Evolutionary conservation across 1,140 invertebrate genomes (phyloP), one percentile per base, ranked within the genome.

Genomic region (Trachymyrmex septentrionalis): DNA sequence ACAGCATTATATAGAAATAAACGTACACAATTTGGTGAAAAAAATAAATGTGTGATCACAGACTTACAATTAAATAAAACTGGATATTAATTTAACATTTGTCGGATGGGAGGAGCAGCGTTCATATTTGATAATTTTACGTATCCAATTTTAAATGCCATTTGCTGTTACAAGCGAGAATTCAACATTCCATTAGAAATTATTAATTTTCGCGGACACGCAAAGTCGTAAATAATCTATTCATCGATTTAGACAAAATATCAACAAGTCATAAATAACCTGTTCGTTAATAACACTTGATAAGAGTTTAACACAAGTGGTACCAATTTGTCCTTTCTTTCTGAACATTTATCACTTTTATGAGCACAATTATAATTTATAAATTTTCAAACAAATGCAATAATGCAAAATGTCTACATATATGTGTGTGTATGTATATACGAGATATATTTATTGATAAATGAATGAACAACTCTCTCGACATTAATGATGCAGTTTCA

Each of bases 191-290:
- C 24, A 59, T 53, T 75, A 75, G 24, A 7, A 84, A 84, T 84
- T 82, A 82, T 82, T 84, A 73, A 73, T 84, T 75, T 75, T 84
- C 38, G n/a, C 19, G 12, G 10, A 50, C 55, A 75, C 48, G 27
- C 80, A 63, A 63, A 75, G 14, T 73, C 55, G 24, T 84, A 84
- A 73, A 84, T 84, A 75, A 84, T 7, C 14, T 38, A 84, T 73
- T 84, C 21, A 84, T 84, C 14, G 55, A 48, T 75, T 61, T 59
- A 63, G 27, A 75, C n/a, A 69, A 61, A 84, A 75, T 9, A 50
- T 14, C 38, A 73, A 59, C 4, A 19, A 48, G 12, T 27, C 14
- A n/a, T 84, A 75, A 75, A 84, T 84, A 82, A 73, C 61, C 55
- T 48, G 7, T 27, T 61, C 38, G 24, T 84, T 63, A 84, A 84